Base-by-base conservation (phyloP, 2,888 invertebrate species). In the Odontocerum albicorne region DNA sequence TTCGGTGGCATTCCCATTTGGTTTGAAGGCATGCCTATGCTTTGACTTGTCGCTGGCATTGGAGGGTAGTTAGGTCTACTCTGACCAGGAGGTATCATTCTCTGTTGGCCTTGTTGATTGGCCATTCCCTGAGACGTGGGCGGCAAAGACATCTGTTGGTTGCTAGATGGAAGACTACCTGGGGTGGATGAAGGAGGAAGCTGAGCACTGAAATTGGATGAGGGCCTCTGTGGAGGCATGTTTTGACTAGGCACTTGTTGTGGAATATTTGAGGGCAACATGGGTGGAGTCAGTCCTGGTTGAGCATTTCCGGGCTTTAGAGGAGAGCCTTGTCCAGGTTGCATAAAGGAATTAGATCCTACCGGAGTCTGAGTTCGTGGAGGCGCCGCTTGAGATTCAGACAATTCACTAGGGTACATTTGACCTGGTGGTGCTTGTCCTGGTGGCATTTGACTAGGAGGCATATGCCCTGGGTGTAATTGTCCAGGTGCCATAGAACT, bases 151-250 rank as follows among this genome's bases (percentile, higher is more conserved):
- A 27, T 7, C 6, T 21, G 20, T 27, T 15, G 31, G n/a, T n/a
- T n/a, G n/a, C n/a, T n/a, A 27, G 36, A 27, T 21, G 39, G 27
- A 15, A 51, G 39, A 32, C 51, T 43, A 2, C 56, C 51, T 16
- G 55, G 55, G 52, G 56, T 54, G 7, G 60, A 55, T n/a, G 55
- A 31, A 47, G 55, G 32, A 38, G 55, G 55, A 6, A 52, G 52
- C 19, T 57, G 46, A 32, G 50, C 4, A 10, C 46, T 32, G 20
- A 42, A 45, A 51, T 44, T 44, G 15, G 55, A 33, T 39, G 53
- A 39, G 19, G 54, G 32, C 33, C 52, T 22, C 55, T 6, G 17
- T 46, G 43, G 33, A 17, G 20, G 12, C 1, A 7, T n/a, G 59
- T 40, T 46, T 63, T 36, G 42, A 42, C 21, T 13, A 4, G 15